A percentile compares a stretch with the other conserved stretches of the same genome.
Conservation (phyloP, 2,888 invertebrate species). For the Plebejus anna region DNA sequence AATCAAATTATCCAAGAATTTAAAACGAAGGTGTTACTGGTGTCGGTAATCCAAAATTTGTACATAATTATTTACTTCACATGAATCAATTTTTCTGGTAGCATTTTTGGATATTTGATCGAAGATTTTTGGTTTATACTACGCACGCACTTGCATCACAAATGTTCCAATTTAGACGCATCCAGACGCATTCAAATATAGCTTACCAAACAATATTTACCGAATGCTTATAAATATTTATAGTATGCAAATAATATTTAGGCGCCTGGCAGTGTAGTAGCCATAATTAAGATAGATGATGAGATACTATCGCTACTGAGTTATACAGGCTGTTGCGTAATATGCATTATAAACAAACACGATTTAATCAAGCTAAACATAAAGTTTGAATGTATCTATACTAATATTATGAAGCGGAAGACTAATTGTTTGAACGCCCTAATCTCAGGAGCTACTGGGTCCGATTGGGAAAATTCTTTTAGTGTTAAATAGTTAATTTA, state of each 20-base stretch:
- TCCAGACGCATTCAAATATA: neutral
- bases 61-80: no score
- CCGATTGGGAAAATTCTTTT: no score
- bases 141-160: neutral
- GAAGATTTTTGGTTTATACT: neutral
- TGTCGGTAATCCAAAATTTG: no score
- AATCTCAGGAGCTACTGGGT: no score
- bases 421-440: no score
- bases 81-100: neutral
- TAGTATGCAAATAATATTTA: slow-evolving; percentile 27
- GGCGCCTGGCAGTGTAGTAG: slow-evolving; percentile 12
- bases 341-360: neutral
- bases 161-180: neutral
- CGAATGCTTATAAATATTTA: slow-evolving; percentile 19
- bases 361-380: neutral
- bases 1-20: no score
- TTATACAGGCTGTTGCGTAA: slow-evolving; percentile 1
- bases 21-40: no score
- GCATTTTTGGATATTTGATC: no score
- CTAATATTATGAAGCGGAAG: no score
- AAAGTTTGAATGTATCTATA: no score
- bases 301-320: slow-evolving; percentile 16
- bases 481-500: no score
- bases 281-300: slow-evolving; percentile 26
- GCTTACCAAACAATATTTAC: slow-evolving; percentile 8